Percentiles rank a stretch among this genome's conserved stretches.
Conservation (phyloP, 1,140 invertebrate genomes). For the Drosophila carrolli region DNA sequence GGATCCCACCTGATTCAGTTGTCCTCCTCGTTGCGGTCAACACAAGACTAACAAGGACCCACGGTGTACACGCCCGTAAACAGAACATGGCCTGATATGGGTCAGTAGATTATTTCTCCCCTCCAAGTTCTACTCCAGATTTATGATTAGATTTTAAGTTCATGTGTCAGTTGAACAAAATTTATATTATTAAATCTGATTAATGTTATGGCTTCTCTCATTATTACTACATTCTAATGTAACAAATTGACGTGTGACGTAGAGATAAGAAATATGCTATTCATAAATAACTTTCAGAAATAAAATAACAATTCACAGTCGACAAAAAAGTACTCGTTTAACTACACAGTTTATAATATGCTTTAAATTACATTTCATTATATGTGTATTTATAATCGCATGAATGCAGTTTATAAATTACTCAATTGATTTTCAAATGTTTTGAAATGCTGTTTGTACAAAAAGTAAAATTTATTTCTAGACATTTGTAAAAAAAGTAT, state of each 20-base stretch:
- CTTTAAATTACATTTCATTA: no score
- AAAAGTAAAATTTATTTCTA: no score
- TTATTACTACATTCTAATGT: constrained; percentile 10
- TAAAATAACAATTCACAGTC: neutral
- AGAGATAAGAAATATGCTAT: neutral
- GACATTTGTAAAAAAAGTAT: no score
- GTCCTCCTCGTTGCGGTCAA: constrained; percentile 45
- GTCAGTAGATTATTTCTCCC: constrained; percentile 7
- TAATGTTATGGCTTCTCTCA: neutral
- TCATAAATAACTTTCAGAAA: neutral
- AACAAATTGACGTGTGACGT: constrained; percentile 5
- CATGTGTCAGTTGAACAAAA: constrained; percentile 14
- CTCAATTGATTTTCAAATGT: neutral
- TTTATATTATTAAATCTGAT: constrained; percentile 27
- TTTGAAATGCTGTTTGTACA: neutral
- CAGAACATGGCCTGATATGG: constrained; percentile 39
- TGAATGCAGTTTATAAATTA: neutral
- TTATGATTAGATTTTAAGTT: constrained; percentile 21
- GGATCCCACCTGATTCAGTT: constrained; percentile 61
- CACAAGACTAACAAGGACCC: constrained; percentile 5
- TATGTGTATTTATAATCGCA: no score
- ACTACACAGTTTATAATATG: no score
- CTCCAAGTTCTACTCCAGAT: constrained; percentile 4
- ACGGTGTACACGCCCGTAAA: constrained; percentile 39
- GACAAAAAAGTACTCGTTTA: neutral